A percentile compares a stretch with the other conserved stretches of the same genome.
These are phyloP conservation scores for Neocrepidodera transversa DNA, from an alignment of 2,888 invertebrate genomes.

Conservation along the genomic window DNA sequence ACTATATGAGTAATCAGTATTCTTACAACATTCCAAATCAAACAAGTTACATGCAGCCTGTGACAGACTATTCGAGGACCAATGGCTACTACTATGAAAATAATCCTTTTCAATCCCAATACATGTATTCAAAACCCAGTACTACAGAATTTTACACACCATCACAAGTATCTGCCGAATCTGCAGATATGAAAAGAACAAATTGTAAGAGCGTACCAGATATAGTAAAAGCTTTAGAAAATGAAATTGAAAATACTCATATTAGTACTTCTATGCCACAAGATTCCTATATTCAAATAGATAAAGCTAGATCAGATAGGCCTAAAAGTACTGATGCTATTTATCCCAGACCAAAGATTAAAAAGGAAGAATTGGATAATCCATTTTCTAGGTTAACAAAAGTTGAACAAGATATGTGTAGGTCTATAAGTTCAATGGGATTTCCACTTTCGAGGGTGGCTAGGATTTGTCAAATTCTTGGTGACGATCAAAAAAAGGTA, in stretches of 20 bases:
- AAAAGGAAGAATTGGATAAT: constrained; percentile 53
- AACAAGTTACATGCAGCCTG: constrained; percentile 33
- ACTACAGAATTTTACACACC: constrained; percentile 14
- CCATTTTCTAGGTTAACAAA: constrained; percentile 61
- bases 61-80: constrained; percentile 36
- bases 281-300: constrained; percentile 31
- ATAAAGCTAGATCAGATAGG: constrained; percentile 24
- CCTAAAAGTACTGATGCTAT: constrained; percentile 47
- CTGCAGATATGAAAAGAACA: constrained; percentile 28
- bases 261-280: constrained; percentile 44
- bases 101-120: constrained; percentile 23
- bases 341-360: constrained; percentile 42
- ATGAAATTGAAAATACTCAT: constrained; percentile 64
- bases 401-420: constrained; percentile 71
- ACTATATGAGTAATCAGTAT: constrained; percentile 37
- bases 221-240: constrained; percentile 77
- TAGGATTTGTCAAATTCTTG: constrained; percentile 78
- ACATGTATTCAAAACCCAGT: constrained; percentile 24
- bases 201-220: constrained; percentile 67
- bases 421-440: constrained; percentile 85
- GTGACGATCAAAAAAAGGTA: constrained; percentile 87
- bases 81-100: constrained; percentile 42
- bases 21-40: constrained; percentile 43
- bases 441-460: constrained; percentile 83
- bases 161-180: constrained; percentile 2